A percentile compares a stretch with the other conserved stretches of the same genome.
Conservation (phyloP, 2,113 vertebrate species). For the Atlantisia rogersi region DNA sequence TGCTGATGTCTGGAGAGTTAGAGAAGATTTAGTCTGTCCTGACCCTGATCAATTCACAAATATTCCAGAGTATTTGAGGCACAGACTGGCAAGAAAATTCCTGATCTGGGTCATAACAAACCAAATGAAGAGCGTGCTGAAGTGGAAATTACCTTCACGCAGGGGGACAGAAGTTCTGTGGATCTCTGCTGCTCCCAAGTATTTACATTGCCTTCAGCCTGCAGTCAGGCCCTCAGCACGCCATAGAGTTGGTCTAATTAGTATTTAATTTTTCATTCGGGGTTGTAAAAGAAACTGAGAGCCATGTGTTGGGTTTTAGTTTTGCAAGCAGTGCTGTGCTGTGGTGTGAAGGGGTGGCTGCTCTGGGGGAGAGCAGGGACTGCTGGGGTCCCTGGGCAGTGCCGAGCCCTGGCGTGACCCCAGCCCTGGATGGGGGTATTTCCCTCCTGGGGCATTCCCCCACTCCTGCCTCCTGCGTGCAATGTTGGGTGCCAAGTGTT, state of each 20-base stretch:
- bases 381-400: neutral
- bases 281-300: neutral
- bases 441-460: neutral
- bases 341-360: neutral
- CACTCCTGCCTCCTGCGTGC: neutral
- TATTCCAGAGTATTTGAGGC: neutral
- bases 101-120: neutral
- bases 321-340: neutral
- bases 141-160: neutral
- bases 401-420: neutral
- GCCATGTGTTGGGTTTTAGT: neutral
- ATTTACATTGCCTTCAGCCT: neutral
- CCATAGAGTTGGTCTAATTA: neutral
- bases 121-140: neutral
- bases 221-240: neutral
- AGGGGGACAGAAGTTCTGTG: neutral
- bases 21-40: neutral
- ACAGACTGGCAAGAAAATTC: neutral
- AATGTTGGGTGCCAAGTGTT: fast-evolving
- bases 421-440: fast-evolving
- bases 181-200: neutral
- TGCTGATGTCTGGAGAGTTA: neutral
- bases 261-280: neutral
- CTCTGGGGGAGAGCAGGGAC: fast-evolving
- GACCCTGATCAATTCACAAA: neutral